Evolutionary conservation across 2,113 vertebrate genomes (phyloP).

Genomic region (Rhizomys pruinosus): DNA sequence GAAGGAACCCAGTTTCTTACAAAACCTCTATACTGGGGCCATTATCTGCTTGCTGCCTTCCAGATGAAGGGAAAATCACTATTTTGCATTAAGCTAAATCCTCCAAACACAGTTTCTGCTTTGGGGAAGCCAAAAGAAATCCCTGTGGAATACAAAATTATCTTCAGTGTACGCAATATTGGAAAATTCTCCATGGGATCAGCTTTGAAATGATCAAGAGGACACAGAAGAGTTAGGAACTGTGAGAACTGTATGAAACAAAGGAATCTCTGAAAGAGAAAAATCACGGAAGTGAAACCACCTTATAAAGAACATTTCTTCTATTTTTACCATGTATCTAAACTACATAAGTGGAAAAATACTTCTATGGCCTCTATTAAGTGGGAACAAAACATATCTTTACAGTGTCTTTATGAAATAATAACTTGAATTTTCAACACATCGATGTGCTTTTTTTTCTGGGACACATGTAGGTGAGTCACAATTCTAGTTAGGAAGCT

Average conservation of each 20-base stretch:
- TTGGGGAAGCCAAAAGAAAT: background rate
- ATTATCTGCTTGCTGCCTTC: background rate
- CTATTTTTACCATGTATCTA: constrained; percentile 25
- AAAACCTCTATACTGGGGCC: background rate
- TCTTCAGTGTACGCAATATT: background rate
- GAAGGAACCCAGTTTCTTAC: background rate
- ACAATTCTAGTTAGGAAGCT: constrained; percentile 51
- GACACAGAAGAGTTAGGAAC: background rate
- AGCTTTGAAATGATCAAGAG: constrained; percentile 37
- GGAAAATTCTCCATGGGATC: background rate
- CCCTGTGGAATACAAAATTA: background rate
- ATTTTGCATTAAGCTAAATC: background rate
- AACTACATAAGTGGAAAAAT: constrained; percentile 56
- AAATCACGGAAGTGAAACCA: background rate
- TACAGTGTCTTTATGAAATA: constrained; percentile 52
- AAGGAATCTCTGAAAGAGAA: constrained; percentile 9
- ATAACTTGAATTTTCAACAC: constrained; percentile 36
- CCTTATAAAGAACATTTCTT: constrained; percentile 44
- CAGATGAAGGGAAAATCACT: background rate
- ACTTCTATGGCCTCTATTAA: constrained; percentile 11
- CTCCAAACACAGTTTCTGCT: background rate
- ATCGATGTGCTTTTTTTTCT: constrained; percentile 53
- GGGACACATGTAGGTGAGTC: constrained; percentile 61
- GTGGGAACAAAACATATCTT: constrained; percentile 52
- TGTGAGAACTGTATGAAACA: background rate